These are phyloP conservation scores for Dryobotodes eremita DNA, from an alignment of 2,888 invertebrate genomes.

Conservation along the genomic window DNA sequence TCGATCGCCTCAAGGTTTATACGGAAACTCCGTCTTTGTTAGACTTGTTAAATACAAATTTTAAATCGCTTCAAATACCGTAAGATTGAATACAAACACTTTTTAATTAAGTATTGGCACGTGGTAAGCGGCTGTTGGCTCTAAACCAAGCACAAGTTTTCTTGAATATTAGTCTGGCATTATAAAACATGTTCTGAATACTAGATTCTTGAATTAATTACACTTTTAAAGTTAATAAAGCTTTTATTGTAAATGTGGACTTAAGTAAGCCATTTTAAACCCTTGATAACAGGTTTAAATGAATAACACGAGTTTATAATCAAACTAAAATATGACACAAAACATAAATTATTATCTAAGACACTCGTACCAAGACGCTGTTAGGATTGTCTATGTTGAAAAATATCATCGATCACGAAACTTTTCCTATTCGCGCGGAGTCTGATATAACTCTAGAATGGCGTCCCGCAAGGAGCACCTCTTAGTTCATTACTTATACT, in stretches of 20 bases:
- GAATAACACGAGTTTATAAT: slow-evolving; percentile 77
- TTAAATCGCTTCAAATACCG: slow-evolving; percentile 43
- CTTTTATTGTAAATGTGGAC: slow-evolving; percentile 36
- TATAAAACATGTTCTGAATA: slow-evolving; percentile 44
- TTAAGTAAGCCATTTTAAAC: slow-evolving; percentile 53
- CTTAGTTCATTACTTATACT: slow-evolving; percentile 26
- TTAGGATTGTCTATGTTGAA: slow-evolving; percentile 81
- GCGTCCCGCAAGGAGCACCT: slow-evolving; percentile 42
- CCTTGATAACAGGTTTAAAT: slow-evolving; percentile 60
- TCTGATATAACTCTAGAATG: slow-evolving; percentile 26
- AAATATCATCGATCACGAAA: slow-evolving; percentile 75
- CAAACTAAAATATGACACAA: slow-evolving; percentile 75
- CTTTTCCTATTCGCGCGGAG: slow-evolving; percentile 71
- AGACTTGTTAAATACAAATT: slow-evolving; percentile 56
- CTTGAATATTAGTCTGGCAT: slow-evolving; percentile 52
- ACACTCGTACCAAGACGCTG: slow-evolving; percentile 91
- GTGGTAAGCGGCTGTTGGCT: slow-evolving; percentile 56
- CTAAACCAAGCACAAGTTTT: slow-evolving; percentile 48
- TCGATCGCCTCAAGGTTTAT: slow-evolving; percentile 71
- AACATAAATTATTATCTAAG: slow-evolving; percentile 83
- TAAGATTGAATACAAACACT: slow-evolving; percentile 63
- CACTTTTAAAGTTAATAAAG: slow-evolving; percentile 62
- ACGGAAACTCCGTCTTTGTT: slow-evolving; percentile 58
- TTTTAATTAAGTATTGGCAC: slow-evolving; percentile 61
- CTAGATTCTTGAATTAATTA: slow-evolving; percentile 54